Base-by-base conservation (phyloP, 2,888 invertebrate genomes). In the Andrena haemorrhoa region DNA sequence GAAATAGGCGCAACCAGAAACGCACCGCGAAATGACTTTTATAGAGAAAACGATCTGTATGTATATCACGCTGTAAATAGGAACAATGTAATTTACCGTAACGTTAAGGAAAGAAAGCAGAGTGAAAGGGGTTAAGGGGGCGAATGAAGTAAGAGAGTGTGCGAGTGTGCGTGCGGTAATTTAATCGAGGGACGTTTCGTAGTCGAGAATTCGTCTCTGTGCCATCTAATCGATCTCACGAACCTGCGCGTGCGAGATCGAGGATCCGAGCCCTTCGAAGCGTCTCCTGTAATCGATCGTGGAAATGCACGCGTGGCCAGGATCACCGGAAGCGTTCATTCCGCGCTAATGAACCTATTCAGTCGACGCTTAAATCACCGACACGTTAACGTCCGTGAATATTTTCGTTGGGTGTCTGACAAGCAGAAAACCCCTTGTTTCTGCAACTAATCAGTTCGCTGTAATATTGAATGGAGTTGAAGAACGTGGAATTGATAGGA, bases 11-110 rank as follows among this genome's bases (percentile, higher is more conserved):
- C 71, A 79, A 77, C 60, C 41, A 72, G 20, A 64, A 74, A 35
- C n/a, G 76, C 60, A 75, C 72, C 75, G 82, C 79, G 75, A 82
- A 79, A 82, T 76, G 82, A 88, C 83, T 88, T 88, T 88, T 88
- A 86, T 86, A 88, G 82, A 80, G 64, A 79, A 79, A 82, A 82
- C 65, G 68, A 79, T 75, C 61, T 82, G 79, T 87, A 88, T 88
- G 83, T 88, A 88, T 84, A 88, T 88, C 85, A 79, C 68, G 70
- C 73, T 88, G 88, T 88, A 88, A 77, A 88, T 88, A 88, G 69
- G 49, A 69, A 65, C 49, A 56, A 65, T 86, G 79, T 85, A 85
- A 86, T 85, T 82, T 85, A 87, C 81, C 74, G 71, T 82, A 87
- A 70, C 23, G 72, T 80, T 80, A 83, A 83, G 82, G 56, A 26